A percentile compares a stretch with the other conserved stretches of the same genome.
Evolutionary conservation across 2,888 invertebrate species (phyloP).

Genomic region (Nasonovia ribisnigri): DNA sequence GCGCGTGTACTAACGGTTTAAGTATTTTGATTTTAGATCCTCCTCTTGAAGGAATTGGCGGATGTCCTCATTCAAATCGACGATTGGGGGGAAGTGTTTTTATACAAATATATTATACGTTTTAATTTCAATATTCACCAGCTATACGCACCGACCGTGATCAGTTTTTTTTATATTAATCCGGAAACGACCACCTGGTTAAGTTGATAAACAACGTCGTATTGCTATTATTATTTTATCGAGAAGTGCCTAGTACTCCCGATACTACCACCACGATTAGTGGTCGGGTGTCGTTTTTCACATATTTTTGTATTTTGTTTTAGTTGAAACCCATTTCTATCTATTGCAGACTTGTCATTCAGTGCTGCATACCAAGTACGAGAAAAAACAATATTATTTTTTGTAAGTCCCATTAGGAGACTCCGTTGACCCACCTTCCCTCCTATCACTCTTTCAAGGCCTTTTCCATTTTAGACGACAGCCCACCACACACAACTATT

Average conservation of each 20-base stretch:
- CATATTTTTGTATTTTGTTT: neutral
- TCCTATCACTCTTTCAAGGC: neutral
- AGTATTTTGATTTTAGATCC: neutral
- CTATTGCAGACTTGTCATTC: neutral
- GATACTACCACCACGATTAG: neutral
- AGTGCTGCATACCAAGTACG: neutral
- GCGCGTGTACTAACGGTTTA: neutral
- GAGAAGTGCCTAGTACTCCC: neutral
- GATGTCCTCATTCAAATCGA: neutral
- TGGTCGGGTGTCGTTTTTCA: neutral
- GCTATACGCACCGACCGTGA: neutral
- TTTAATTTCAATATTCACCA: neutral
- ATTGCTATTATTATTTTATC: slow-evolving; percentile 4
- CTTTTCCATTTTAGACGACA: no score
- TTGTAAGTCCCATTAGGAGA: neutral
- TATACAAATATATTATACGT: neutral
- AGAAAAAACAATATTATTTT: neutral
- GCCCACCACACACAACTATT: no score
- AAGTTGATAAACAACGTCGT: neutral
- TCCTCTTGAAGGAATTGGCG: neutral
- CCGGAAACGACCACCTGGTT: neutral
- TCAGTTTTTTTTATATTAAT: neutral
- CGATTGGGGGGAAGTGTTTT: neutral
- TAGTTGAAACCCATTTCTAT: neutral
- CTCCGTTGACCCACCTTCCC: neutral